Conservation (phyloP, 1,140 invertebrate species). For the Heterodera schachtii region DNA sequence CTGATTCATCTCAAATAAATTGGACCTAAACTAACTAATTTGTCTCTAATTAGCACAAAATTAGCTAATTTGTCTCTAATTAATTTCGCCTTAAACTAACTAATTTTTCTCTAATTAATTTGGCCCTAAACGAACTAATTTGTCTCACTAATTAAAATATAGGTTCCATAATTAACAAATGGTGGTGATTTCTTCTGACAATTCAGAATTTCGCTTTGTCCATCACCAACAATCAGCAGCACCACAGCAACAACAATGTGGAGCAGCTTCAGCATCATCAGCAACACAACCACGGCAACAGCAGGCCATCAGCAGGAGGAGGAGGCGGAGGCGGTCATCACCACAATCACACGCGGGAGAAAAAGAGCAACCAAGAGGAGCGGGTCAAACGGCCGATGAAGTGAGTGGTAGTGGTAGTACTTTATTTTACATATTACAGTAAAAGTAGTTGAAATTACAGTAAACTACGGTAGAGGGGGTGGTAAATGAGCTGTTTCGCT, state of each 20-base stretch:
- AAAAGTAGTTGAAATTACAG: too few relatives aligned
- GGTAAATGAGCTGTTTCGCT: too few relatives aligned
- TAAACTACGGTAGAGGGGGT: too few relatives aligned
- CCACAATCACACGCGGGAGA: neutral
- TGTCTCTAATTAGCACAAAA: too few relatives aligned
- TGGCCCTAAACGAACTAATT: too few relatives aligned
- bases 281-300: neutral
- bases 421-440: neutral
- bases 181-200: neutral
- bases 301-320: neutral
- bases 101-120: too few relatives aligned
- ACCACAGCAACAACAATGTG: neutral
- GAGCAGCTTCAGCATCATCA: neutral
- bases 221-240: neutral
- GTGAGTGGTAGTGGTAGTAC: conserved; percentile 6
- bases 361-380: conserved; percentile 65
- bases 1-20: too few relatives aligned
- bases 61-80: too few relatives aligned
- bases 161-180: too few relatives aligned
- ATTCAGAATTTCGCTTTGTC: neutral
- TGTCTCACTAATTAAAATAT: too few relatives aligned
- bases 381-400: conserved; percentile 97
- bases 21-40: too few relatives aligned
- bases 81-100: too few relatives aligned
- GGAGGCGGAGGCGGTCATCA: neutral